These are phyloP conservation scores for Ammospiza maritima DNA, from an alignment of 2,797 vertebrate species.

Conservation along the genomic window DNA sequence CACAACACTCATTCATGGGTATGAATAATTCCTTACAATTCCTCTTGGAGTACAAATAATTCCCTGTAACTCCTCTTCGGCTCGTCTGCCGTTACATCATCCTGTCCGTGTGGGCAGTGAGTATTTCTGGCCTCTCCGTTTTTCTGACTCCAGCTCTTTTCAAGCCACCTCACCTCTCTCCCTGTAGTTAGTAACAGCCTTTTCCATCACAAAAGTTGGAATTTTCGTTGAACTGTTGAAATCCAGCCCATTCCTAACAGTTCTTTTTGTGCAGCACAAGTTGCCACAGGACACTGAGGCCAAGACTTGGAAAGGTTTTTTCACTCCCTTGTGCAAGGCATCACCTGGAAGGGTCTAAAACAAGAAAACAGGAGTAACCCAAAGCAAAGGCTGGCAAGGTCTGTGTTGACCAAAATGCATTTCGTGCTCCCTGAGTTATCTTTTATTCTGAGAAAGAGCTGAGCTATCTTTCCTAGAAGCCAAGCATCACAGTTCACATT, in stretches of 20 bases:
- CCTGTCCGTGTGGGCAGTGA: neutral
- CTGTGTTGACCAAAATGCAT: neutral
- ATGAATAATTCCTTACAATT: slow-evolving; percentile 32
- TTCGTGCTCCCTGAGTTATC: neutral
- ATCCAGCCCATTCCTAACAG: neutral
- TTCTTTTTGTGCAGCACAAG: neutral
- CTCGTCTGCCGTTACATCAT: neutral
- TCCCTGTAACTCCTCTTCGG: neutral
- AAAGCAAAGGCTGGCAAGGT: neutral
- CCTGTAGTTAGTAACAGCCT: neutral
- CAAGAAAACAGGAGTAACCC: neutral
- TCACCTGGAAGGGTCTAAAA: neutral
- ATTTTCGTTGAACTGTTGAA: neutral
- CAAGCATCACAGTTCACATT: neutral
- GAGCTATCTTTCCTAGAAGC: neutral
- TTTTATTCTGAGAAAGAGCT: neutral
- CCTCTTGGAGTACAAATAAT: neutral
- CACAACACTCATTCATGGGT: neutral
- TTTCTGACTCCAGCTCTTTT: neutral
- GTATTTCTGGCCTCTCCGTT: slow-evolving; percentile 1
- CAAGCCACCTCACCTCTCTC: slow-evolving; percentile 17
- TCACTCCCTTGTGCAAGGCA: neutral
- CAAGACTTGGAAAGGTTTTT: neutral
- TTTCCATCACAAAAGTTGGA: slow-evolving; percentile 6
- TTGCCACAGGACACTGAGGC: neutral